Base-by-base conservation (phyloP, 2,113 vertebrate species). In the Mesitornis unicolor region DNA sequence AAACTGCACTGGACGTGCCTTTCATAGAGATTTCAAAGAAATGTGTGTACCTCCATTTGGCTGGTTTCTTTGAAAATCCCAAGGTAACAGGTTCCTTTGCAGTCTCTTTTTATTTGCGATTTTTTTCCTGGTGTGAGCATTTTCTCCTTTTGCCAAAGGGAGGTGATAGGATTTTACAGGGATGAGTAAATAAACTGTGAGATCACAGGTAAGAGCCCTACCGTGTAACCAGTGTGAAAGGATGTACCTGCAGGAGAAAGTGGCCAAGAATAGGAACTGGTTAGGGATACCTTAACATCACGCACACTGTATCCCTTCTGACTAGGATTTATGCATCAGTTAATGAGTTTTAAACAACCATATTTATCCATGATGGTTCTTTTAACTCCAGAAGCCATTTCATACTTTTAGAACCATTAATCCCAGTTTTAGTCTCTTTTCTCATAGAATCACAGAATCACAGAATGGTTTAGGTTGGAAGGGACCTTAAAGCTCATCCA, bases 21-120 rank as follows among this genome's bases (percentile, higher is more conserved):
- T 79, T 87, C 31, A n/a, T 64, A 79, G 61, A 33, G 69, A 48
- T 75, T 92, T 91, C 43, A 91, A 88, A 90, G 33, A 26, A 71
- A n/a, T 20, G 16, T 26, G 26, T 7, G 15, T 47, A 69, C 35
- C 13, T 77, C 36, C 22, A 10, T 74, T 33, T 59, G 50, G 10
- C 3, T 83, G 47, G 10, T 21, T 87, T 60, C 36, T 79, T 63
- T 87, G 63, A 76, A 85, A 83, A 87, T 51, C 12, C 18, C 18
- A 31, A 26, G 14, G 7, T 26, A 73, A 43, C 22, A 1, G 3
- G 43, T 61, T 57, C 11, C 3, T 76, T 53, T 79, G 19, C 25
- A 65, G 6, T 24, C 19, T 35, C 45, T 70, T 26, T 56, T 68
- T 31, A 8, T 56, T 84, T n/a, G 31, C 15, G 20, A 5, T 16